A percentile compares a stretch with the other conserved stretches of the same genome.
Evolutionary conservation across 2,113 vertebrate species (phyloP).

Genomic region (Nothobranchius furzeri): DNA sequence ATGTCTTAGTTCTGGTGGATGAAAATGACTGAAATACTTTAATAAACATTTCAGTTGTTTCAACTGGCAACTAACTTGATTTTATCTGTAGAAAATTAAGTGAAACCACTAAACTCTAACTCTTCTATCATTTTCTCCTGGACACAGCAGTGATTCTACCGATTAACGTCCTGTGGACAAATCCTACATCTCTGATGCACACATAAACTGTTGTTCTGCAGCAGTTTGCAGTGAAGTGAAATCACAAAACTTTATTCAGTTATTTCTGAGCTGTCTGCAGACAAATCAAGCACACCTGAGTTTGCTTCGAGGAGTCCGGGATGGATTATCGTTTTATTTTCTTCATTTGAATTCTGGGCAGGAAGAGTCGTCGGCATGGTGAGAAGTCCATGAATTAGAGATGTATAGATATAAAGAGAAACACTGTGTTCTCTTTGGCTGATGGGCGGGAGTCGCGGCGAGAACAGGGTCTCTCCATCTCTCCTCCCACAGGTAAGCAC

Average conservation of each 20-base stretch:
- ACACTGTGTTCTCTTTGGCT: not conserved
- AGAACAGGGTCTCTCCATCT: not conserved
- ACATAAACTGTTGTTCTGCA: not conserved
- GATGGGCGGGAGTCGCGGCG: not conserved
- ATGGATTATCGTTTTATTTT: slow-evolving; percentile 2
- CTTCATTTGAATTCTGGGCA: slow-evolving; percentile 2
- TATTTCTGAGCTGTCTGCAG: not conserved
- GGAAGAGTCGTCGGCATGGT: not conserved
- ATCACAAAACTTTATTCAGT: not conserved
- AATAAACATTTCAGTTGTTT: no score
- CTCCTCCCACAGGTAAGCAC: not conserved
- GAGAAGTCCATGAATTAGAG: not conserved
- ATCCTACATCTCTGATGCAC: not conserved
- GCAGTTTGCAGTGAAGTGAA: not conserved
- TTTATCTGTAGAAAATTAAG: no score
- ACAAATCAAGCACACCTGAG: not conserved
- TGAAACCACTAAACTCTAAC: no score
- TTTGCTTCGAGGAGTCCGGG: not conserved
- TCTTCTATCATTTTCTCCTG: no score
- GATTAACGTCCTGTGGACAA: no score
- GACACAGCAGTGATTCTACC: no score
- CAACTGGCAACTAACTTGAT: no score
- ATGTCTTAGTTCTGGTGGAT: no score
- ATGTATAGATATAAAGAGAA: not conserved
- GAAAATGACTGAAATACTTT: no score